Percentiles rank a stretch among this genome's conserved stretches.
These are phyloP conservation scores for Heliconius erato DNA, from an alignment of 2,888 invertebrate genomes.

Conservation along the genomic window DNA sequence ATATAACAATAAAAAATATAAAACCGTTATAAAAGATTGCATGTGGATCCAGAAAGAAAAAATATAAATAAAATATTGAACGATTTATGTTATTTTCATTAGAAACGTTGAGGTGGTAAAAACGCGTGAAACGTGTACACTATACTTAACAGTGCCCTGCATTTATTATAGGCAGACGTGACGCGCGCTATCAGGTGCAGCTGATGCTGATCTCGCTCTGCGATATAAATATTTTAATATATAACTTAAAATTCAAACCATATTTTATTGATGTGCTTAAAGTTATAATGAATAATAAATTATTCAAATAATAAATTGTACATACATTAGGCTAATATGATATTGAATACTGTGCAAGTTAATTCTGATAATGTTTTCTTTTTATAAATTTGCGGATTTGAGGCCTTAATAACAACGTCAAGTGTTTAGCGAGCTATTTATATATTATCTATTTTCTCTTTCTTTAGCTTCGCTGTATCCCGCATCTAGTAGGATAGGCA, in stretches of 20 bases:
- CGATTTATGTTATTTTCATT: no score
- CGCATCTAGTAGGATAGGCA: background rate
- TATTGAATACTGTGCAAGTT: no score
- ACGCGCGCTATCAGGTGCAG: background rate
- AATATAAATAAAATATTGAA: no score
- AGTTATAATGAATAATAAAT: background rate
- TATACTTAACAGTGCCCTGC: background rate
- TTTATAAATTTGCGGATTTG: no score
- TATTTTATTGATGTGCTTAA: background rate
- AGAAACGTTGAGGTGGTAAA: background rate
- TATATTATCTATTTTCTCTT: no score
- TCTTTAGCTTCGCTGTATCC: background rate
- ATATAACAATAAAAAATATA: background rate
- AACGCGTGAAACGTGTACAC: background rate
- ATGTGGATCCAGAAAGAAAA: background rate
- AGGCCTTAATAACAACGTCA: no score
- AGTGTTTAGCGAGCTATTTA: no score
- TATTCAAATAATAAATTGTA: no score
- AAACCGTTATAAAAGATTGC: background rate
- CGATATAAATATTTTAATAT: background rate
- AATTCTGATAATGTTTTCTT: no score
- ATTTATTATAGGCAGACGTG: slow-evolving; percentile 6
- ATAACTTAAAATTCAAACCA: background rate
- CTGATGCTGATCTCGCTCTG: background rate
- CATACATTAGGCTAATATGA: no score